phyloP scores from a whole-genome alignment of 64 coral and sea anemone species.

The Actinia equina region DNA sequence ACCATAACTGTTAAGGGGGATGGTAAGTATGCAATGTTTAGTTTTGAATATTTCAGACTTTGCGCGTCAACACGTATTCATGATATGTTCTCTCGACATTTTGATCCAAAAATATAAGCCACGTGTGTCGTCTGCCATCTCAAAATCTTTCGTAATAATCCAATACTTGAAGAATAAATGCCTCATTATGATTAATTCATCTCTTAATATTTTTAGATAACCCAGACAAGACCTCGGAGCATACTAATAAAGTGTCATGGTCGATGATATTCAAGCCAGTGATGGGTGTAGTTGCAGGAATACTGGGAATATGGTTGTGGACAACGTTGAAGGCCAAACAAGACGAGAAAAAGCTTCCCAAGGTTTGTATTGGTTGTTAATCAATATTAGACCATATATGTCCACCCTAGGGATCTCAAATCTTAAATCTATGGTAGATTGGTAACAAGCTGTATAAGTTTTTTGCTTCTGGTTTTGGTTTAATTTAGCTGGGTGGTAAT shows the following conservation, averaged over 20 bases:
- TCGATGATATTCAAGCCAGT: not conserved
- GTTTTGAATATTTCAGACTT: not conserved
- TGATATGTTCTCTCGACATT: not conserved
- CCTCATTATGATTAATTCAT: too few species aligned
- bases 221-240: not conserved
- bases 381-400: not conserved
- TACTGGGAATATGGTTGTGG: not conserved
- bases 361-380: not conserved
- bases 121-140: too few species aligned
- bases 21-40: not conserved
- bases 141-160: too few species aligned
- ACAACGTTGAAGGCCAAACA: not conserved
- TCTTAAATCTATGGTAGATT: too few species aligned
- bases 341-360: not conserved
- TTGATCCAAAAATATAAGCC: too few species aligned
- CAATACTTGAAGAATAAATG: too few species aligned
- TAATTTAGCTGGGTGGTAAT: too few species aligned
- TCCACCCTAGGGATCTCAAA: too few species aligned
- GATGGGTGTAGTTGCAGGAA: not conserved
- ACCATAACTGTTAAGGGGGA: not conserved
- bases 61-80: not conserved
- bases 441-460: too few species aligned
- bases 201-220: not conserved
- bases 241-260: not conserved
- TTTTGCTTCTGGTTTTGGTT: too few species aligned